Conservation (phyloP, 2,797 vertebrate genomes). For the Masticophis lateralis region DNA sequence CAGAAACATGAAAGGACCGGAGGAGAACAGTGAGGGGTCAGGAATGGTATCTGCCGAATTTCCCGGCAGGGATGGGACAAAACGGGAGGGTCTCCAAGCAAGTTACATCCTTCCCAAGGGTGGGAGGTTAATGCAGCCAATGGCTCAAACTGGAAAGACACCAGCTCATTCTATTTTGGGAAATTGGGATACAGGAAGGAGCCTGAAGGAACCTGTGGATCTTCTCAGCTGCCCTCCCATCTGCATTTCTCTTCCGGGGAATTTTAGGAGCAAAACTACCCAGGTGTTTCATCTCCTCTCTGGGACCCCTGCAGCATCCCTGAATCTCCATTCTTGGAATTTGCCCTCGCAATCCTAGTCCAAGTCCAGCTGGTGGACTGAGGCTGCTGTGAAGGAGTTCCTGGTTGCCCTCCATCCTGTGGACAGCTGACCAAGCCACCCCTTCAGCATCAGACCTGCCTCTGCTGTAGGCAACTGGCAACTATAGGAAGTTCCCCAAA, state of each 20-base stretch:
- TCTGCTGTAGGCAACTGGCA: neutral
- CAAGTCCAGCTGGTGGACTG: neutral
- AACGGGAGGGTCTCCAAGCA: neutral
- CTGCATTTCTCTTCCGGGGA: neutral
- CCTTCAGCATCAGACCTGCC: neutral
- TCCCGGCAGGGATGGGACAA: neutral
- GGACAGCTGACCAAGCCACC: neutral
- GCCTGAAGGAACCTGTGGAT: neutral
- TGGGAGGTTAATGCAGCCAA: neutral
- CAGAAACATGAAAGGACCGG: neutral
- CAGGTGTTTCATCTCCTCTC: neutral
- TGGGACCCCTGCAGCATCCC: neutral
- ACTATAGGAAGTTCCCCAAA: neutral
- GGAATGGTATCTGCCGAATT: neutral
- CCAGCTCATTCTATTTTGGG: neutral
- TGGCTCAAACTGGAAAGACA: neutral
- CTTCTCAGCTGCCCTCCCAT: neutral
- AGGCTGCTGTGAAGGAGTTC: neutral
- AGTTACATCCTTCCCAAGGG: neutral
- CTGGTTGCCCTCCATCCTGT: neutral
- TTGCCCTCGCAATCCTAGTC: neutral
- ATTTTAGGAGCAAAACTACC: neutral
- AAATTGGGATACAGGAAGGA: neutral
- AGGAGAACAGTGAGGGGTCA: neutral
- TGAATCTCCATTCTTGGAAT: accelerated